Evolutionary conservation across 2,888 invertebrate genomes (phyloP).

Genomic region (Unio delphinus): DNA sequence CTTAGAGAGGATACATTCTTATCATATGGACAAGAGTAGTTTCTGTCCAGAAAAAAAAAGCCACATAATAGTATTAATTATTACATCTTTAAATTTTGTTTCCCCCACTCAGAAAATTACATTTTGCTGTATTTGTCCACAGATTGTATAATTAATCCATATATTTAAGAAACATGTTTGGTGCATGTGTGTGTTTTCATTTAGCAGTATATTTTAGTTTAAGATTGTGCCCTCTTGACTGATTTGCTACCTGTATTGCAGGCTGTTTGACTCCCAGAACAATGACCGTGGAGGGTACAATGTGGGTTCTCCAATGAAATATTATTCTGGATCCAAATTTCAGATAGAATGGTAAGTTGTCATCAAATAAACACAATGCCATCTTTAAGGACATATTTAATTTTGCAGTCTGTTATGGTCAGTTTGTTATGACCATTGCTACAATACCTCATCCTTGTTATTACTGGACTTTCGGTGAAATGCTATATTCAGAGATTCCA

Average conservation of each 20-base stretch:
- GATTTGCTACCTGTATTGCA: slow-evolving; percentile 38
- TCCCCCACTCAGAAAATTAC: too few relatives aligned
- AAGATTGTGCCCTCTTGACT: background rate
- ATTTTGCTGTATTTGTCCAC: too few relatives aligned
- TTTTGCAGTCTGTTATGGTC: slow-evolving; percentile 1
- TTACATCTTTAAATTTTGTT: too few relatives aligned
- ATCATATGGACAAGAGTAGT: too few relatives aligned
- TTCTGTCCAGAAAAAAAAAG: too few relatives aligned
- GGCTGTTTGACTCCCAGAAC: slow-evolving; percentile 71
- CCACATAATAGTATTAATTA: too few relatives aligned
- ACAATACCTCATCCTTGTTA: too few relatives aligned
- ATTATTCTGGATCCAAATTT: slow-evolving; percentile 65
- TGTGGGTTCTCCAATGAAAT: slow-evolving; percentile 67
- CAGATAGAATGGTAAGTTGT: slow-evolving; percentile 67
- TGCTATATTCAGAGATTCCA: too few relatives aligned
- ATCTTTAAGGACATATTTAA: background rate
- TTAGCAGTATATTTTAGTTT: background rate
- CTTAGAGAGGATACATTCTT: too few relatives aligned
- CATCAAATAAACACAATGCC: background rate
- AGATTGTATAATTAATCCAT: background rate
- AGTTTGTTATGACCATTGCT: too few relatives aligned
- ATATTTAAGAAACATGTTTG: background rate
- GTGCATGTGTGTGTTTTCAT: background rate
- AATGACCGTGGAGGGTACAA: slow-evolving; percentile 71
- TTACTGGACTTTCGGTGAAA: too few relatives aligned